Evolutionary conservation across 1,140 invertebrate species (phyloP), one percentile per base, ranked within the genome.

Genomic region (Pentalonia nigronervosa): DNA sequence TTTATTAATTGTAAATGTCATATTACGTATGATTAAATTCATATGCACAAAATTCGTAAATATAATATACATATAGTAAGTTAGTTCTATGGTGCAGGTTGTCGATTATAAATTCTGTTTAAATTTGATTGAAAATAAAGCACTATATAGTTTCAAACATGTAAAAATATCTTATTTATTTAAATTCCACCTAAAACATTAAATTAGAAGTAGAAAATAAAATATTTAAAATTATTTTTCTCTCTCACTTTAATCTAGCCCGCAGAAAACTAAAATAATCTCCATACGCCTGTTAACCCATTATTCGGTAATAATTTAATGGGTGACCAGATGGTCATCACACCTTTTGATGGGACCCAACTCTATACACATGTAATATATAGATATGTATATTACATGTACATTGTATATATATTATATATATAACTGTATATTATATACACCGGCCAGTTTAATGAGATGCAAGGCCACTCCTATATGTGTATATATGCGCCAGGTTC

Each of bases 241-340:
- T 84, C 81, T 41, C 47, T 53, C 30, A 48, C 9, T 84, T 84
- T 30, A 83, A 93, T 86, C 81, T 93, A 93, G 91, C 76, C 91
- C 53, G 91, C 91, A 86, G 91, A 93, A 93, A 93, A 93, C 91
- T 53, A 93, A 92, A 93, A 86, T 93, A 93, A 93, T 93, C 81
- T 93, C 91, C 34, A 20, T 84, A 84, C n/a, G 48, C 60, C 91
- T 67, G 81, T 86, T 84, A 93, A 84, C 91, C 91, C 91, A 93
- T 93, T 93, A 93, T 93, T 93, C 81, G 91, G 91, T 93, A 93
- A 93, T 93, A 93, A 93, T 93, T 93, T 93, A 93, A 93, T 93
- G 91, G 91, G 91, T 93, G 91, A 93, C 91, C 91, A 93, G 91
- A 93, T 93, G 91, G 91, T 93, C 91, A 93, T 93, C 91, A 93